A percentile compares a stretch with the other conserved stretches of the same genome.
Evolutionary conservation across 1,140 invertebrate species (phyloP).

Genomic region (Monomorium pharaonis): DNA sequence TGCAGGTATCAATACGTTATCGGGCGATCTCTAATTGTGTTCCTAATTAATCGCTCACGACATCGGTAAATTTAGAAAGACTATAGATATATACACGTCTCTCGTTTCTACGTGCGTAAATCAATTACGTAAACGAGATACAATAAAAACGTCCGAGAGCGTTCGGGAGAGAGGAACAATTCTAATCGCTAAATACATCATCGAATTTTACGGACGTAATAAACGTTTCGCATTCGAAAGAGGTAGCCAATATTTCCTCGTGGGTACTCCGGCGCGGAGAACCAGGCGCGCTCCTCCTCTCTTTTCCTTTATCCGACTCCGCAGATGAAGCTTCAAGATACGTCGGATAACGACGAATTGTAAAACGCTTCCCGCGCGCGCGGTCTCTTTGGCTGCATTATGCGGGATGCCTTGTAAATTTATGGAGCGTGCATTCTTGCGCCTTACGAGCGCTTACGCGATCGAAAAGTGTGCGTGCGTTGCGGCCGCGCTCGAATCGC

Average conservation of each 20-base stretch:
- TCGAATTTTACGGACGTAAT: not conserved
- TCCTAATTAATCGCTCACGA: slow-evolving; percentile 6
- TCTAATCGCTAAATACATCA: not conserved
- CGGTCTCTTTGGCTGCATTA: slow-evolving; percentile 43
- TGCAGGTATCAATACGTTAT: not conserved
- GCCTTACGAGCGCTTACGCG: slow-evolving; percentile 35
- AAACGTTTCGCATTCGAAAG: not conserved
- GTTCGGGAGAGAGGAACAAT: not conserved
- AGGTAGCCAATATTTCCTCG: not conserved
- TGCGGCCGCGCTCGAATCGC: slow-evolving; percentile 5
- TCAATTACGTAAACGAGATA: not conserved
- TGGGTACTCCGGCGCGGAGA: not conserved
- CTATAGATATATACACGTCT: not conserved
- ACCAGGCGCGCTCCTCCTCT: not conserved
- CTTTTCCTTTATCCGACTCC: not conserved
- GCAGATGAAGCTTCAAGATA: not conserved
- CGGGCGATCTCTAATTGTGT: not conserved
- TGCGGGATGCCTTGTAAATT: slow-evolving; percentile 36
- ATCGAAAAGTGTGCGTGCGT: slow-evolving; percentile 21
- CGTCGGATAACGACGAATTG: not conserved
- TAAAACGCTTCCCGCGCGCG: not conserved
- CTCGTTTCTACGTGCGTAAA: not conserved
- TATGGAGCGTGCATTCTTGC: slow-evolving; percentile 50
- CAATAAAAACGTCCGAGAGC: not conserved
- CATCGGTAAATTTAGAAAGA: not conserved